Evolutionary conservation across 2,888 invertebrate species (phyloP).

Genomic region (Idaea straminata): DNA sequence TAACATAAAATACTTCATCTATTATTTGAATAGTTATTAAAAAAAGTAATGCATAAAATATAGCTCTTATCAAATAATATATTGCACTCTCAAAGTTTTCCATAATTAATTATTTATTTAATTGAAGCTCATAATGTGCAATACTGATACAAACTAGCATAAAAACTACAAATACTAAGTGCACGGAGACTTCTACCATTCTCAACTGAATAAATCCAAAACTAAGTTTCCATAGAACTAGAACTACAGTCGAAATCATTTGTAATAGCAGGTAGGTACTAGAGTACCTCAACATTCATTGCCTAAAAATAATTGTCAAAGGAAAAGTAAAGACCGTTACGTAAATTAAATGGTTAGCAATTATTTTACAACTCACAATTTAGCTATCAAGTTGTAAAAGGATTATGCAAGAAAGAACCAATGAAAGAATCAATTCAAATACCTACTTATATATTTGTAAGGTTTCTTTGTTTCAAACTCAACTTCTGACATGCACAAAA

Average conservation of each 20-base stretch:
- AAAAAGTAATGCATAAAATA: not conserved
- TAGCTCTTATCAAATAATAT: not conserved
- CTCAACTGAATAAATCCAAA: not conserved
- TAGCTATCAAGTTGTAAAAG: conserved; percentile 26
- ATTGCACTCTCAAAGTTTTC: too few species aligned
- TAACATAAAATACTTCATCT: not conserved
- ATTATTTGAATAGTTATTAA: not conserved
- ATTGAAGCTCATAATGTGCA: too few species aligned
- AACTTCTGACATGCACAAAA: not conserved
- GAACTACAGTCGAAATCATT: not conserved
- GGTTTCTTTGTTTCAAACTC: conserved; percentile 27
- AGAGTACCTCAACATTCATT: conserved; percentile 6
- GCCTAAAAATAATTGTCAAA: conserved; percentile 22
- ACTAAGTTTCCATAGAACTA: not conserved
- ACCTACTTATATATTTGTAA: conserved; percentile 16
- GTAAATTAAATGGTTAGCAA: conserved; percentile 28
- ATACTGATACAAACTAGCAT: not conserved
- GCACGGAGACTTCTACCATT: not conserved
- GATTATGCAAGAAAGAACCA: conserved; percentile 31
- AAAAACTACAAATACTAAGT: not conserved
- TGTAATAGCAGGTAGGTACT: conserved; percentile 4
- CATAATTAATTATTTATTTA: too few species aligned
- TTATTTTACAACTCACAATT: conserved; percentile 30
- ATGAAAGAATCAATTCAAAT: conserved; percentile 20
- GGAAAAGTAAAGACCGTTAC: conserved; percentile 27